Evolutionary conservation across 2,113 vertebrate genomes (phyloP).

Genomic region (Anhinga anhinga): DNA sequence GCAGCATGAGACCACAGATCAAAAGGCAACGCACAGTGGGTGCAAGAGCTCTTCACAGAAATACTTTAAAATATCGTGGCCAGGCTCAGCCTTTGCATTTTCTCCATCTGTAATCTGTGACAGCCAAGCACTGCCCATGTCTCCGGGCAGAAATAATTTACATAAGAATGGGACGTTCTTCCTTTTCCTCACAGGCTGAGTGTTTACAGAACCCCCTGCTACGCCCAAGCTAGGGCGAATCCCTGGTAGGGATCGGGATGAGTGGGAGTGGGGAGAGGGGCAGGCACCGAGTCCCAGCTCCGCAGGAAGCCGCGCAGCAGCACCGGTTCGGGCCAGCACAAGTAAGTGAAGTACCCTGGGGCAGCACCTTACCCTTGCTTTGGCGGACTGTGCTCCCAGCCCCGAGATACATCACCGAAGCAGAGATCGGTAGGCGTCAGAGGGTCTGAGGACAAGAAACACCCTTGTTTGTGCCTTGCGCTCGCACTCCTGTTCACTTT

Average conservation of each 20-base stretch:
- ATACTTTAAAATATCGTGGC: rapidly evolving
- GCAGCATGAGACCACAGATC: not conserved
- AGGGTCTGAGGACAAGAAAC: not conserved
- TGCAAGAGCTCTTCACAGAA: not conserved
- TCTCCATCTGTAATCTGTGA: not conserved
- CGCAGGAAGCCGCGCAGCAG: not conserved
- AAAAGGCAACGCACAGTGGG: not conserved
- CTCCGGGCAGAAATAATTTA: not conserved
- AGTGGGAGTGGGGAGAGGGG: not conserved
- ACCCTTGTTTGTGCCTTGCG: no score
- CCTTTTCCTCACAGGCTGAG: not conserved
- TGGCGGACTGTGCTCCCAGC: not conserved
- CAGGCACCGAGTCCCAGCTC: not conserved
- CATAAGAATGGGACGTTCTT: not conserved
- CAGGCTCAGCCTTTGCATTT: not conserved
- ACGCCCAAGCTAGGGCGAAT: not conserved
- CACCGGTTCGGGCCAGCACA: not conserved
- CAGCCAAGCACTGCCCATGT: not conserved
- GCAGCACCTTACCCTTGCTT: not conserved
- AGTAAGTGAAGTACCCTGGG: not conserved
- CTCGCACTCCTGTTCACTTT: not conserved
- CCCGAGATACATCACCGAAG: not conserved
- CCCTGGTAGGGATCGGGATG: not conserved
- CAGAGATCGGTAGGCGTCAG: not conserved
- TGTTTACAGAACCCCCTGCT: not conserved